Conservation (phyloP, 2,113 vertebrate genomes). For the Barbus barbus region DNA sequence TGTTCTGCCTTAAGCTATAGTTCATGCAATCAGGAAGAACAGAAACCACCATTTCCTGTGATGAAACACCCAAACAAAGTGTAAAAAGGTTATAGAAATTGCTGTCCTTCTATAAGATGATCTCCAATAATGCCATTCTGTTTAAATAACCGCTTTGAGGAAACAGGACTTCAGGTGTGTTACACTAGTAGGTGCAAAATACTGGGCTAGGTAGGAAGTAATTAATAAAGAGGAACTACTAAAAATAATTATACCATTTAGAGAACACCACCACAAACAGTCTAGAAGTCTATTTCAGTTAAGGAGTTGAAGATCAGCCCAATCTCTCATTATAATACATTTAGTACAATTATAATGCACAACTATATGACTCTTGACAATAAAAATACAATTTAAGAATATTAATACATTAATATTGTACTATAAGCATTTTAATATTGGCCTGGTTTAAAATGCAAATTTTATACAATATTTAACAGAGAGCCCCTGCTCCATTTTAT, state of each 20-base stretch:
- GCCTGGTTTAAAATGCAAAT: not conserved
- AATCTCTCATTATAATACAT: not conserved
- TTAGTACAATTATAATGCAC: not conserved
- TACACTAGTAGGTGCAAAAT: not conserved
- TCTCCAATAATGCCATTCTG: not conserved
- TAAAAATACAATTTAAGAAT: not conserved
- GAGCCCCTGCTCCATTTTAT: not conserved
- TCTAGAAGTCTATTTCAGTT: not conserved
- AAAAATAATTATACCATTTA: not conserved
- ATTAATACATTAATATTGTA: not conserved
- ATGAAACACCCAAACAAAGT: slow-evolving; percentile 52
- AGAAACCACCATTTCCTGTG: slow-evolving; percentile 75
- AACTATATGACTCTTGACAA: not conserved
- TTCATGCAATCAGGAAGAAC: slow-evolving; percentile 67
- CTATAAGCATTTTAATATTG: not conserved
- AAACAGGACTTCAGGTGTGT: not conserved
- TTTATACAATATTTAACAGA: not conserved
- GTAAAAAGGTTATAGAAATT: not conserved
- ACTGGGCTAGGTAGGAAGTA: not conserved
- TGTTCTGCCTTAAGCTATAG: slow-evolving; percentile 37
- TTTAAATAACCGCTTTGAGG: not conserved
- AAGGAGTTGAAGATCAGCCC: not conserved
- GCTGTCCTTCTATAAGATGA: not conserved
- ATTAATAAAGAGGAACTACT: not conserved
- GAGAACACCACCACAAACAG: not conserved